Evolutionary conservation across 2,888 invertebrate genomes (phyloP).

Genomic region (Spialia ferax): DNA sequence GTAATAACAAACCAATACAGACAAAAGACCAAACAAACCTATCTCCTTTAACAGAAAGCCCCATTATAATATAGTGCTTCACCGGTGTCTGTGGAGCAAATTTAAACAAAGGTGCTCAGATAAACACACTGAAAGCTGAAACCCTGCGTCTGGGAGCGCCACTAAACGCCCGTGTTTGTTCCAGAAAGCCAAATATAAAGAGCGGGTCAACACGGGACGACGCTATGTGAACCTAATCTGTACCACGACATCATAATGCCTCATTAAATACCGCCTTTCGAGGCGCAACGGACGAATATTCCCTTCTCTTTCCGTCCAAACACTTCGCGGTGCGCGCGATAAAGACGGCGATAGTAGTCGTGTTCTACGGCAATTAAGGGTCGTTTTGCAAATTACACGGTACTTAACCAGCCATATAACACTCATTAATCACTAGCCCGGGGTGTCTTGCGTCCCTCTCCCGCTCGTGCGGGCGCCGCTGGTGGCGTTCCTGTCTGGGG

Average conservation of each 20-base stretch:
- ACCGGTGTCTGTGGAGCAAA: not conserved
- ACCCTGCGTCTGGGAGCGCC: constrained; percentile 53
- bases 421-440: constrained; percentile 88
- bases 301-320: constrained; percentile 61
- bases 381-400: constrained; percentile 92
- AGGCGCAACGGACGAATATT: constrained; percentile 67
- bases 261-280: constrained; percentile 83
- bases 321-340: constrained; percentile 55
- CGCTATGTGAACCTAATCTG: constrained; percentile 74
- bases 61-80: not conserved
- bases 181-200: constrained; percentile 82
- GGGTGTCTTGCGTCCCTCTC: constrained; percentile 65
- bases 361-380: constrained; percentile 88
- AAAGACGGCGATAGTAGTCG: constrained; percentile 78
- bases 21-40: not conserved
- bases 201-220: constrained; percentile 53
- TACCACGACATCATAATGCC: constrained; percentile 84
- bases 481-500: constrained; percentile 57
- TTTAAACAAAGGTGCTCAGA: constrained; percentile 11
- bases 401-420: constrained; percentile 91
- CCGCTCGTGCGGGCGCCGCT: constrained; percentile 48
- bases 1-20: not conserved
- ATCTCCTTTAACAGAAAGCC: not conserved
- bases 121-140: constrained; percentile 8
- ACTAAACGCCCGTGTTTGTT: constrained; percentile 56